Evolutionary conservation across 2,797 vertebrate genomes (phyloP).

Genomic region (Oreochromis mossambicus): DNA sequence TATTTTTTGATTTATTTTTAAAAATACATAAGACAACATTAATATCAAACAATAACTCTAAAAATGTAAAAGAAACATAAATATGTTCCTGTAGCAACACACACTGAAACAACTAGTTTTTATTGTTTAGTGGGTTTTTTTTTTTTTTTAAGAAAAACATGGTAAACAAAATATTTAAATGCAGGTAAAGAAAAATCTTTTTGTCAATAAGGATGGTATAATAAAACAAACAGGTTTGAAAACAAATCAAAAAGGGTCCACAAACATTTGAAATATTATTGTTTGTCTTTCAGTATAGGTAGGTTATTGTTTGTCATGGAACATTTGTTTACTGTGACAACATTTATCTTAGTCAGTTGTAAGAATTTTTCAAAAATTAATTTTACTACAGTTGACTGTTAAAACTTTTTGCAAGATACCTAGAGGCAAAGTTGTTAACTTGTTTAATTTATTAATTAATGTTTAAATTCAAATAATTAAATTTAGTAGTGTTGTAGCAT

Average conservation of each 20-base stretch:
- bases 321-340: not conserved
- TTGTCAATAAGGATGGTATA: not conserved
- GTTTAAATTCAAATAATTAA: not conserved
- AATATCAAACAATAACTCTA: not conserved
- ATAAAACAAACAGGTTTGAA: not conserved
- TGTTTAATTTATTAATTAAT: not conserved
- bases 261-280: not conserved
- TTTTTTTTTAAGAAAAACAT: not conserved
- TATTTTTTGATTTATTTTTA: not conserved
- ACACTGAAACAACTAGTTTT: not conserved
- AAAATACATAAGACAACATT: not conserved
- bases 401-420: not conserved
- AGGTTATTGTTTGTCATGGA: not conserved
- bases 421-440: not conserved
- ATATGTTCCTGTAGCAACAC: not conserved
- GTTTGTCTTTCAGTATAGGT: not conserved
- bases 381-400: not conserved
- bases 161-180: not conserved
- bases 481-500: not conserved
- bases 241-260: not conserved
- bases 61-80: not conserved
- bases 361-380: not conserved
- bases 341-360: not conserved
- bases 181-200: not conserved
- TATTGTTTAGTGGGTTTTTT: not conserved